phyloP scores from a whole-genome alignment of 2,797 vertebrate genomes.

The Tokudaia muenninki region DNA sequence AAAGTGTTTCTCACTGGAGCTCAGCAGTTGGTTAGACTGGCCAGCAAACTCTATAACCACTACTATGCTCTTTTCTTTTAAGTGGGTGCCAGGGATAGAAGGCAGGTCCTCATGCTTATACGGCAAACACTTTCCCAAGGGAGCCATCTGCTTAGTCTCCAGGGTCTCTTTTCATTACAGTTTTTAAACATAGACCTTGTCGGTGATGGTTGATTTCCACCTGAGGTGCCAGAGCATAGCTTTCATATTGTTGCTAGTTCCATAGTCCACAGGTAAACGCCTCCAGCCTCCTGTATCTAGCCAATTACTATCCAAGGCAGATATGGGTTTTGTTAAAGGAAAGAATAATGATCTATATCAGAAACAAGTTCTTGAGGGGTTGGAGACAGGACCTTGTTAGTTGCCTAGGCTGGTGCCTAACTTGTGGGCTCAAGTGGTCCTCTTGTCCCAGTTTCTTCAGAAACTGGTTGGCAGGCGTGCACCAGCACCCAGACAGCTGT shows the following conservation, averaged over 20 bases:
- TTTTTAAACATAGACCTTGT: background rate
- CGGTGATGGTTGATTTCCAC: accelerated
- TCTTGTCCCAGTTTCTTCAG: background rate
- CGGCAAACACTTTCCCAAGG: background rate
- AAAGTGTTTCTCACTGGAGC: background rate
- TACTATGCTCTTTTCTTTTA: background rate
- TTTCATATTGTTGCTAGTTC: background rate
- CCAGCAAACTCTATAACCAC: background rate
- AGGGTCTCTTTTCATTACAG: background rate
- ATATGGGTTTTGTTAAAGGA: background rate
- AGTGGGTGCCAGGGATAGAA: background rate
- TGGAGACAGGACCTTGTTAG: background rate
- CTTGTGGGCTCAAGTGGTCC: background rate
- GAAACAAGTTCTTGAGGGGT: background rate
- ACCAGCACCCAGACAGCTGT: too few relatives aligned
- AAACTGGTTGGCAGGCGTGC: background rate
- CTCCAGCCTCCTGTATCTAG: background rate
- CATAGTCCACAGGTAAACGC: background rate
- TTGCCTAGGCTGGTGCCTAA: too few relatives aligned
- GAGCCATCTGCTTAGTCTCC: background rate
- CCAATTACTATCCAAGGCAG: accelerated
- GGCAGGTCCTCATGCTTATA: background rate
- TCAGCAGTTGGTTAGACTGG: background rate
- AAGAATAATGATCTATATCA: background rate
- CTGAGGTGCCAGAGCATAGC: accelerated